Evolutionary conservation across 2,888 invertebrate species (phyloP).

Genomic region (Epicampocera succincta): DNA sequence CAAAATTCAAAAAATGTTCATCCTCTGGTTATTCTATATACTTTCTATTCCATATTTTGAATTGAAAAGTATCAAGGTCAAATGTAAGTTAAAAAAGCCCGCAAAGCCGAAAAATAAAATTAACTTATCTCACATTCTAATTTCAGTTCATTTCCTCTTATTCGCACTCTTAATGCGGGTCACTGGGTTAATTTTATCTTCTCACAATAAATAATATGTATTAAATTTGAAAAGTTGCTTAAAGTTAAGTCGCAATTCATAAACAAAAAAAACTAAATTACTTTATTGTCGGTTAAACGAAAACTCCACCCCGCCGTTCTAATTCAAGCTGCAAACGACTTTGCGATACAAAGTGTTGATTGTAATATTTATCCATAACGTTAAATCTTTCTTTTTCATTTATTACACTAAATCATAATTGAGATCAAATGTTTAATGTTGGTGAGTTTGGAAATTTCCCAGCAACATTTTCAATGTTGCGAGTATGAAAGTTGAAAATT

Average conservation of each 20-base stretch:
- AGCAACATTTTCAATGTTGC: background rate
- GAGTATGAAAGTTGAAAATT: too few relatives aligned
- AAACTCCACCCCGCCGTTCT: constrained; percentile 57
- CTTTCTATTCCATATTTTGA: too few relatives aligned
- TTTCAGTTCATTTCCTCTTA: constrained; percentile 11
- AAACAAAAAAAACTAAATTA: constrained; percentile 53
- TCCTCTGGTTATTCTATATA: too few relatives aligned
- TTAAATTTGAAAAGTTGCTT: constrained; percentile 34
- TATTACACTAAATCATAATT: constrained; percentile 59
- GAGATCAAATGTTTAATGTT: constrained; percentile 43
- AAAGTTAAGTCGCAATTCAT: constrained; percentile 36
- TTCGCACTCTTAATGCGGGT: constrained; percentile 34
- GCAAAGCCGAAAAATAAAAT: background rate
- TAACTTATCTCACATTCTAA: constrained; percentile 18
- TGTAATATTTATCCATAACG: constrained; percentile 54
- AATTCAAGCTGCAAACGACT: constrained; percentile 37
- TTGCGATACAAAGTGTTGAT: constrained; percentile 52
- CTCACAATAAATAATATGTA: constrained; percentile 52
- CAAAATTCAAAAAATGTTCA: too few relatives aligned
- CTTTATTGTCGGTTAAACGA: constrained; percentile 63
- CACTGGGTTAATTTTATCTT: constrained; percentile 58
- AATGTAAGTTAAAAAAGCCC: too few relatives aligned
- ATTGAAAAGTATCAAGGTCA: too few relatives aligned
- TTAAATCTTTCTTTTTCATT: constrained; percentile 53
- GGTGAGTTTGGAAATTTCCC: constrained; percentile 4